Base-by-base conservation (phyloP, 2,888 invertebrate genomes). In the Eledona agricola region DNA sequence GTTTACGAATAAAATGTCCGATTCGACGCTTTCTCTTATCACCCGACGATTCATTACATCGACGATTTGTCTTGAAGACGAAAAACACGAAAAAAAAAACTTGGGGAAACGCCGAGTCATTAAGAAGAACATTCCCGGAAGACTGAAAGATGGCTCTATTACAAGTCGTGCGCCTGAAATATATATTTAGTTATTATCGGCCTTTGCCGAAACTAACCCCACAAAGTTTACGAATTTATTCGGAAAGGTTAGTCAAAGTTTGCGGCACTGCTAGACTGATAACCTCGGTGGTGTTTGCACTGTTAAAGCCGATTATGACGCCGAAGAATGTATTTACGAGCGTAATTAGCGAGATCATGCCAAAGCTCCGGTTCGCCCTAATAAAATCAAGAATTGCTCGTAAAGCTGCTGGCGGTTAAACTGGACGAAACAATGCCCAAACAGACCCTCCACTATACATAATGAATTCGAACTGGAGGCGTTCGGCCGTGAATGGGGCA, bases 201-300 rank as follows among this genome's bases (percentile, higher is more conserved):
- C 28, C 20, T 19, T 20, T 12, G 12, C 22, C 42, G 13, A 12
- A 28, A 29, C 20, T 25, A 12, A 10, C 4, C 29, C 32, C 31
- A 32, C 45, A 10, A 32, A 32, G 32, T 43, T 31, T 16, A 13
- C 32, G 43, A 43, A 43, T 43, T 43, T 15, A 23, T 45, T 45
- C 25, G 45, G 29, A 29, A 42, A 20, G 42, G 42, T 42, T 42
- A 19, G 11, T 13, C 9, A 5, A 37, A 37, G 13, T 37, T 37
- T 7, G n/a, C n/a, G 7, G 22, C 12, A 12, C 4, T 35, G 37
- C 22, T 11, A 37, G 15, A 23, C 37, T 25, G 37, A 37, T 37
- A 37, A 37, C 37, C 37, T 37, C 12, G 9, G 23, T n/a, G n/a
- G n/a, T 37, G 25, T 37, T 35, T 35, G 35, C 16, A 4, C 11